phyloP scores from a whole-genome alignment of 2,888 invertebrate genomes.

The Heliconius ethilla region DNA sequence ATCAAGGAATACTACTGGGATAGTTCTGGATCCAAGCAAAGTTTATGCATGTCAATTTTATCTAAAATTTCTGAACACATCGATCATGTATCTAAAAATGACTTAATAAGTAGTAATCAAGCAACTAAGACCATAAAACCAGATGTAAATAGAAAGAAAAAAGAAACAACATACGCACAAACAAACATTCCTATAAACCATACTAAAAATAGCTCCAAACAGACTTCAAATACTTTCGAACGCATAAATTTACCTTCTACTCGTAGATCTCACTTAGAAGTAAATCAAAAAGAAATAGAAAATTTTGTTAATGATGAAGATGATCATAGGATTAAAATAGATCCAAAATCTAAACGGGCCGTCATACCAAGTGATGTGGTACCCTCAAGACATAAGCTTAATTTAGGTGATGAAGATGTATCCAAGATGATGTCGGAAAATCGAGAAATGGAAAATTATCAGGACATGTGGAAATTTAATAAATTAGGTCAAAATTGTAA shows the following conservation, averaged over 20 bases:
- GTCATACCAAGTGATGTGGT: conserved; percentile 2
- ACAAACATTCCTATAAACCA: background rate
- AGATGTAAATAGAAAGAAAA: background rate
- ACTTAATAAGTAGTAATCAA: background rate
- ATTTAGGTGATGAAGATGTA: background rate
- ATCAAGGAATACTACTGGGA: conserved; percentile 62
- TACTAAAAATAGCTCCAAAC: background rate
- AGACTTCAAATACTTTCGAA: conserved; percentile 11
- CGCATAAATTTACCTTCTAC: background rate
- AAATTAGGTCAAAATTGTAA: conserved; percentile 16
- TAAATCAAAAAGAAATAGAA: background rate
- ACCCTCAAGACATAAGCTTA: background rate
- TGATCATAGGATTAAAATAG: background rate
- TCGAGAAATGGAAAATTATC: background rate
- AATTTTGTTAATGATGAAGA: background rate
- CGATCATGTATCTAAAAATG: conserved; percentile 2
- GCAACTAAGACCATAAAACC: too few species aligned
- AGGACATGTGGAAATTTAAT: conserved; percentile 5
- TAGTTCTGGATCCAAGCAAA: conserved; percentile 41
- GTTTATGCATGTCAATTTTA: conserved; percentile 21
- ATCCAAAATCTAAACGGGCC: background rate
- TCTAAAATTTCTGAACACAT: conserved; percentile 8
- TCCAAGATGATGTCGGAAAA: background rate
- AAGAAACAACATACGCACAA: background rate
- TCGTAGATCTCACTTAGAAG: background rate